Evolutionary conservation across 2,888 invertebrate genomes (phyloP).

Genomic region (Dexiosoma caninum): DNA sequence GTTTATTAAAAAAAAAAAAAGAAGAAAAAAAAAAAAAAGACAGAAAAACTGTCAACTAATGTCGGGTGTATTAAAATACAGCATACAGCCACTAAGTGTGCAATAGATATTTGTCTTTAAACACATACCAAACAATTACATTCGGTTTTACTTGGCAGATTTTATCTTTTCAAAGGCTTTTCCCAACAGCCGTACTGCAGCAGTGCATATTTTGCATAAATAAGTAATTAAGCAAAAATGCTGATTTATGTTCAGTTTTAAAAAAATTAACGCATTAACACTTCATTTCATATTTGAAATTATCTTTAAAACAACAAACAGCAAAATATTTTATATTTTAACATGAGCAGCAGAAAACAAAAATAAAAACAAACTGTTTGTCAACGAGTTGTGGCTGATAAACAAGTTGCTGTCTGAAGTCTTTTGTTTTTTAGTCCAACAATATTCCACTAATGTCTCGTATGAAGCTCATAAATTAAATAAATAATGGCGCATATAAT

Average conservation of each 20-base stretch:
- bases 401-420: slow-evolving; percentile 54
- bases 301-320: background rate
- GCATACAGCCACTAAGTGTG: slow-evolving; percentile 1
- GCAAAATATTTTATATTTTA: slow-evolving; percentile 9
- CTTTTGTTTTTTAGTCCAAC: slow-evolving; percentile 25
- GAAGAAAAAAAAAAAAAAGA: no score
- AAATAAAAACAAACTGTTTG: no score
- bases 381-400: background rate
- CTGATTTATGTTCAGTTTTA: slow-evolving; percentile 55
- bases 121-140: slow-evolving; percentile 12
- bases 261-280: slow-evolving; percentile 59
- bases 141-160: background rate
- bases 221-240: slow-evolving; percentile 57
- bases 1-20: background rate
- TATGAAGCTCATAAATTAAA: slow-evolving; percentile 26
- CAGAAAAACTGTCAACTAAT: slow-evolving; percentile 39
- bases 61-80: slow-evolving; percentile 33
- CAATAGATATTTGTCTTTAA: slow-evolving; percentile 9
- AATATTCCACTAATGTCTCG: background rate
- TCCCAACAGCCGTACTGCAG: background rate
- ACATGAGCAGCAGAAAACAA: background rate
- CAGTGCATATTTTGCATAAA: slow-evolving; percentile 54
- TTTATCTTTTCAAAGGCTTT: background rate
- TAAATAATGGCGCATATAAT: slow-evolving; percentile 32
- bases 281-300: slow-evolving; percentile 46